Percentiles rank a stretch among this genome's conserved stretches.
These are phyloP conservation scores for Dromaius novaehollandiae DNA, from an alignment of 2,113 vertebrate species.

Conservation along the genomic window DNA sequence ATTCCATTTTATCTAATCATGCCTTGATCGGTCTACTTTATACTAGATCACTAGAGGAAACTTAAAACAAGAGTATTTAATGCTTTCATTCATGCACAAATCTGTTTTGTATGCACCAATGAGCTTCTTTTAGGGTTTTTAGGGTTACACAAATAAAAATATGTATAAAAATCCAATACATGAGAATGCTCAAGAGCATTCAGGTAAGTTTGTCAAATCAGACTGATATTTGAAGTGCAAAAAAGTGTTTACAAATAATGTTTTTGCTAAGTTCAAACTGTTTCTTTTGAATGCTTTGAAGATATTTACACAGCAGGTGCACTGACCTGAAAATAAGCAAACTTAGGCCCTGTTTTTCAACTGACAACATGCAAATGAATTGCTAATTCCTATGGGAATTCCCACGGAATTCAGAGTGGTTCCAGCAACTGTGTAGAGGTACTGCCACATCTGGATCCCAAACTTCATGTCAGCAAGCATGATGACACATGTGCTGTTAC, in stretches of 20 bases:
- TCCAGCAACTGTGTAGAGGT: background rate
- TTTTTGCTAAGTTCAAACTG: background rate
- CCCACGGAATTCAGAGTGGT: background rate
- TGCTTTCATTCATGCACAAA: background rate
- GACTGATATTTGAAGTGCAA: background rate
- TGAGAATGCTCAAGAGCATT: background rate
- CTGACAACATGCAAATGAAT: background rate
- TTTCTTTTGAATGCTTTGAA: background rate
- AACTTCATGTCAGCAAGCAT: background rate
- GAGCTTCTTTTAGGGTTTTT: background rate
- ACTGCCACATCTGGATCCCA: background rate
- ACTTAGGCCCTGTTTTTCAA: background rate
- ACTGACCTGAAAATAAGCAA: background rate
- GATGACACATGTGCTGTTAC: background rate
- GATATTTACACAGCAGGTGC: background rate
- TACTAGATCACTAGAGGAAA: background rate
- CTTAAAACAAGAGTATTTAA: background rate
- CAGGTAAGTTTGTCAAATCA: background rate
- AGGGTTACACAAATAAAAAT: background rate
- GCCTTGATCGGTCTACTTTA: background rate
- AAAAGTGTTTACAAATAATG: background rate
- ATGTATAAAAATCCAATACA: background rate
- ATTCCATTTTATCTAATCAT: background rate
- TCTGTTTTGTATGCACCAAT: background rate
- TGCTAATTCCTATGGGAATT: background rate